These are phyloP conservation scores for Keiferia lycopersicella DNA, from an alignment of 2,888 invertebrate species.

Conservation along the genomic window DNA sequence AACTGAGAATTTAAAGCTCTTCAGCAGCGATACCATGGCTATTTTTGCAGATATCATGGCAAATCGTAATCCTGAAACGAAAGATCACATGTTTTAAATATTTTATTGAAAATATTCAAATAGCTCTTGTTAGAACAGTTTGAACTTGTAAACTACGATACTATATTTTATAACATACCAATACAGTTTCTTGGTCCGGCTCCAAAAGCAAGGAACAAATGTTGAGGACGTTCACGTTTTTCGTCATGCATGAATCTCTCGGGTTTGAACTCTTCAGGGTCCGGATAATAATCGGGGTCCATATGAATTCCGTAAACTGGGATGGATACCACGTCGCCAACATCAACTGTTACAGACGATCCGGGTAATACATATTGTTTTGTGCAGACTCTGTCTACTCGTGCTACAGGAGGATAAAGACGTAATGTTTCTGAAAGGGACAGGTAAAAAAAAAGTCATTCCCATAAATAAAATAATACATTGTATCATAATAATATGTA, in stretches of 20 bases:
- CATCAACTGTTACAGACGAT: constrained; percentile 63
- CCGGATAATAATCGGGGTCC: constrained; percentile 78
- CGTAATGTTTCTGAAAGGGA: constrained; percentile 79
- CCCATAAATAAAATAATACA: too few species aligned
- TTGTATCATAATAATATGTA: too few species aligned
- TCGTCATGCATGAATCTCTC: constrained; percentile 80
- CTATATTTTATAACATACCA: constrained; percentile 52
- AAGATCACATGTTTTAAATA: neutral
- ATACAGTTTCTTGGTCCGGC: constrained; percentile 78
- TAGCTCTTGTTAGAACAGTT: neutral
- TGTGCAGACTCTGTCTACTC: constrained; percentile 77
- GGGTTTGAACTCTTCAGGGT: constrained; percentile 77
- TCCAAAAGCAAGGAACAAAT: constrained; percentile 79
- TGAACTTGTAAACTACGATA: constrained; percentile 12
- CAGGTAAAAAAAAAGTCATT: neutral
- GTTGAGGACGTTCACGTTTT: constrained; percentile 71
- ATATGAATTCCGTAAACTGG: constrained; percentile 77
- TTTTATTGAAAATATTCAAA: neutral
- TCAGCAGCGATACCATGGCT: constrained; percentile 68
- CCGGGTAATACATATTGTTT: constrained; percentile 78
- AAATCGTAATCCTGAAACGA: constrained; percentile 68
- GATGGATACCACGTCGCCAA: constrained; percentile 69
- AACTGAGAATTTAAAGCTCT: constrained; percentile 64
- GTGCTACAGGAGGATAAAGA: constrained; percentile 78
- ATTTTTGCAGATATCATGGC: constrained; percentile 76